Base-by-base conservation (phyloP, 2,888 invertebrate genomes). In the Megalurothrips usitatus region DNA sequence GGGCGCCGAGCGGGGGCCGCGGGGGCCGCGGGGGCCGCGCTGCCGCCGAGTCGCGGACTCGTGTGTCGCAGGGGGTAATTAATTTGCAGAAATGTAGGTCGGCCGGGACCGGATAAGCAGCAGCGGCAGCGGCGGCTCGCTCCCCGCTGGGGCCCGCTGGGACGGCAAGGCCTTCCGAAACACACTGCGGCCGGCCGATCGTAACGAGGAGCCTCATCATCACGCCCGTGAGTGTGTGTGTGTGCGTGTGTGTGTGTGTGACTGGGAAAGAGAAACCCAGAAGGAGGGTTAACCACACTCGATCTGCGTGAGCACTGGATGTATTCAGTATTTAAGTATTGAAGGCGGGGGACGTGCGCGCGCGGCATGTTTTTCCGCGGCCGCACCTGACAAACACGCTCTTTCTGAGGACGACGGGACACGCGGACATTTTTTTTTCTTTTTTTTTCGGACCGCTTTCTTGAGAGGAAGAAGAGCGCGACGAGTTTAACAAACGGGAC, bases 71-170 rank as follows among this genome's bases (percentile, higher is more conserved):
- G 68, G 10, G 68, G 68, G 68, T 75, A 75, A 75, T 75, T 75
- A 75, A 75, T 75, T 75, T 75, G 68, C 68, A 75, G 68, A 23
- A 26, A 75, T 75, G 68, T 75, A 75, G 68, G 68, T 75, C 68
- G 68, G 68, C 11, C 68, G 26, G 6, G 34, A 43, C 34, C 34
- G 34, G 34, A 43, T 43, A 43, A 43, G 34, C 52, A 52, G 52
- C 52, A 4, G 3, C 52, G 17, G 52, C 52, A 52, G 52, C 52
- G 52, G 52, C 52, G 52, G 14, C 17, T 58, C 11, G 17, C 19
- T 19, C 58, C n/a, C 58, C 34, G 34, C 58, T n/a, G 19, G 0
- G 58, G 58, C 11, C 14, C 58, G 58, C 14, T n/a, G 12, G 14
- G 52, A 17, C 11, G 58, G 58, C 17, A 58, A 43, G 34, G 58